phyloP scores from a whole-genome alignment of 2,797 vertebrate species.

The Iguana delicatissima region DNA sequence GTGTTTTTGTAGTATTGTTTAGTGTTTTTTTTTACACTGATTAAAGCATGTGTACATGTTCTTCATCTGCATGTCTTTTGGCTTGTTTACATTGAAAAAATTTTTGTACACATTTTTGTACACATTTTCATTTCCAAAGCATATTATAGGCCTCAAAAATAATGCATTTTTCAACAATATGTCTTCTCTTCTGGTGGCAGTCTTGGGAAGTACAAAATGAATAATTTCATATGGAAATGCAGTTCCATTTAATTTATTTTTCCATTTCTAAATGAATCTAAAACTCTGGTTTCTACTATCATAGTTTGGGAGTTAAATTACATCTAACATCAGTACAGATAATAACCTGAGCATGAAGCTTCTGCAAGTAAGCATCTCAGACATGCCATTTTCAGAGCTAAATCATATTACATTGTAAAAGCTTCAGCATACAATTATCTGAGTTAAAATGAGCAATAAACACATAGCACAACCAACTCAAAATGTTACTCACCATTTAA shows the following conservation, averaged over 20 bases:
- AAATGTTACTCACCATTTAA: not conserved
- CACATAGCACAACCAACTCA: not conserved
- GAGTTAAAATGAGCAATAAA: not conserved
- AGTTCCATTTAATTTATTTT: not conserved
- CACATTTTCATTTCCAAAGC: not conserved
- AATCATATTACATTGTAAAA: not conserved
- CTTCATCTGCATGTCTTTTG: not conserved
- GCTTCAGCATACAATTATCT: not conserved
- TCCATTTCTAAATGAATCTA: not conserved
- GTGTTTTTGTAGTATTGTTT: too few species aligned
- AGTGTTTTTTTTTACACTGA: not conserved
- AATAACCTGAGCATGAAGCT: accelerated
- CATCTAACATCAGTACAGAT: not conserved
- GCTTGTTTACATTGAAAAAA: not conserved
- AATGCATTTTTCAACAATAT: not conserved
- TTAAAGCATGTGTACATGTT: not conserved
- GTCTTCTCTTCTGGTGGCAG: too few species aligned
- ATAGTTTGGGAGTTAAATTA: not conserved
- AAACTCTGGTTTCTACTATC: not conserved
- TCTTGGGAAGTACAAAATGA: not conserved
- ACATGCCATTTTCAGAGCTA: not conserved
- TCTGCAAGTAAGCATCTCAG: not conserved
- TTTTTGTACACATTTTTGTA: not conserved
- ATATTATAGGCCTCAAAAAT: not conserved
- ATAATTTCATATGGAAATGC: not conserved